Conservation (phyloP, 2,113 vertebrate genomes). For the Felis catus region DNA sequence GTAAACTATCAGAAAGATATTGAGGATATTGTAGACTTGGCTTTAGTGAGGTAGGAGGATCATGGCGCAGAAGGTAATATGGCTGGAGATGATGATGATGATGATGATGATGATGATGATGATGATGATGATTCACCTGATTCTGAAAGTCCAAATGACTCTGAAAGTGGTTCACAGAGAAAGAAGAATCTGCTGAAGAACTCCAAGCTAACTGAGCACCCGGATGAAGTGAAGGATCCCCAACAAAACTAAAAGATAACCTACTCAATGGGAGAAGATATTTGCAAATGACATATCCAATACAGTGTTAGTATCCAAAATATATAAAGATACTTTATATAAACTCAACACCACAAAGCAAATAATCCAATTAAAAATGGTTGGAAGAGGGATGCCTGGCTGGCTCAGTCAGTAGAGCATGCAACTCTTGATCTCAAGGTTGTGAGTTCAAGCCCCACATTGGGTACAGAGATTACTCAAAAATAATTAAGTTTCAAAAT, state of each 20-base stretch:
- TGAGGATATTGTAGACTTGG: conserved; percentile 92
- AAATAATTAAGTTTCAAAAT: not conserved
- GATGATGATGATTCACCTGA: conserved; percentile 50
- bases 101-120: not conserved
- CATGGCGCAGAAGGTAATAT: not conserved
- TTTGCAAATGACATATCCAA: not conserved
- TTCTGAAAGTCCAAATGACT: conserved; percentile 84
- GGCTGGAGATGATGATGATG: not conserved
- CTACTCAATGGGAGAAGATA: not conserved
- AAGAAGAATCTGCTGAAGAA: conserved; percentile 82
- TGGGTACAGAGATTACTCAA: not conserved
- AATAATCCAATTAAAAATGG: not conserved
- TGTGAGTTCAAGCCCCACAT: not conserved
- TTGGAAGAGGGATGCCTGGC: not conserved
- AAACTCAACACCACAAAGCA: too few species aligned
- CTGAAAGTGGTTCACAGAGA: conserved; percentile 83
- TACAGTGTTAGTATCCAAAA: not conserved
- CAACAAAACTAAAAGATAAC: not conserved
- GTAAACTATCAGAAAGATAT: conserved; percentile 91
- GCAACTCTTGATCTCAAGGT: not conserved
- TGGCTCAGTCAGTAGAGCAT: not conserved
- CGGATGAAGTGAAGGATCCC: conserved; percentile 79
- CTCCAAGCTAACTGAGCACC: conserved; percentile 81
- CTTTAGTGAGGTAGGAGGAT: conserved; percentile 89
- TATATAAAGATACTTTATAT: not conserved